Percentiles rank a stretch among this genome's conserved stretches.
These are phyloP conservation scores for Tapera naevia DNA, from an alignment of 2,797 vertebrate species.

Conservation along the genomic window DNA sequence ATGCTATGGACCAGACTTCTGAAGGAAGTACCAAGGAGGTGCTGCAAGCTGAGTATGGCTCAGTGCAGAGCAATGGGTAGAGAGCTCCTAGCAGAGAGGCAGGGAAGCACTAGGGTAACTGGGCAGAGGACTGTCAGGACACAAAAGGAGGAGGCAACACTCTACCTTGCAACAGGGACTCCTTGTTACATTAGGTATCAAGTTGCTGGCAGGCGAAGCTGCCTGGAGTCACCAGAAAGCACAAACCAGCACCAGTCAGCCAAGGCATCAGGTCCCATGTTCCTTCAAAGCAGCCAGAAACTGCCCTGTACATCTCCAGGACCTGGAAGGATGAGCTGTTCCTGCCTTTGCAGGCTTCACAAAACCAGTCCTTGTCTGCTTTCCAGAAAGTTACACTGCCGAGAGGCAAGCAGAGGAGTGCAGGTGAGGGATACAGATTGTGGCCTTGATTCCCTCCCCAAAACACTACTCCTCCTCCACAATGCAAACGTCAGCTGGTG, in stretches of 20 bases:
- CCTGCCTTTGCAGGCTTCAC: neutral
- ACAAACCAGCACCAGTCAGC: neutral
- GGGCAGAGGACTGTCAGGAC: neutral
- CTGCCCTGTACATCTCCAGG: neutral
- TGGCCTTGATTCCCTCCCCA: neutral
- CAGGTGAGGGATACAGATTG: neutral
- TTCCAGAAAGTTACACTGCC: neutral
- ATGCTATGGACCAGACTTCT: accelerated
- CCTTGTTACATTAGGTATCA: neutral
- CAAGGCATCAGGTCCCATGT: neutral
- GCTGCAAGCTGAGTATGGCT: neutral
- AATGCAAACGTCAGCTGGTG: conserved; percentile 16
- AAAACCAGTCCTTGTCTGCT: neutral
- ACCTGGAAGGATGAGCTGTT: neutral
- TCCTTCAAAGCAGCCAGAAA: neutral
- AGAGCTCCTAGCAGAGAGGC: neutral
- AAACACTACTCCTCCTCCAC: neutral
- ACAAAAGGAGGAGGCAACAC: neutral
- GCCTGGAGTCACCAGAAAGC: neutral
- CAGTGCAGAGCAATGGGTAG: neutral
- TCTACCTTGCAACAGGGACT: neutral
- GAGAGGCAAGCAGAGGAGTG: neutral
- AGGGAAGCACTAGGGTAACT: neutral
- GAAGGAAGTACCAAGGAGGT: neutral
- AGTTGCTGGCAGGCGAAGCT: neutral